These are phyloP conservation scores for Andrena minutula DNA, from an alignment of 2,888 invertebrate species.

Conservation along the genomic window DNA sequence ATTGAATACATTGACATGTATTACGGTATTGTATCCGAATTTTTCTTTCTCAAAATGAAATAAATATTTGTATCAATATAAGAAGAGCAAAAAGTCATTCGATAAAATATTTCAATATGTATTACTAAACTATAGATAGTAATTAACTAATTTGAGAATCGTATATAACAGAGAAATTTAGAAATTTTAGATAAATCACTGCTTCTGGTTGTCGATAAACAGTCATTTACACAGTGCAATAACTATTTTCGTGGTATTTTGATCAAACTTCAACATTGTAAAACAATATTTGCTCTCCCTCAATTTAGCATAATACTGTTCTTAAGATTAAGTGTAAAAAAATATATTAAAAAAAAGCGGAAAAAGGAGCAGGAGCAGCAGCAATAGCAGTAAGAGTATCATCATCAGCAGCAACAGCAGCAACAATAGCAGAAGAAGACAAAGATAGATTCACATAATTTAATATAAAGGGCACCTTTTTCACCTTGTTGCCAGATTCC, in stretches of 20 bases:
- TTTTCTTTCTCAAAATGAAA: background rate
- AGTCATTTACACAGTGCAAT: background rate
- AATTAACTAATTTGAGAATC: too few relatives aligned
- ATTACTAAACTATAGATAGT: too few relatives aligned
- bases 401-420: background rate
- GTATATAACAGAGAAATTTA: too few relatives aligned
- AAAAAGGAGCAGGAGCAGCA: background rate
- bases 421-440: conserved; percentile 8
- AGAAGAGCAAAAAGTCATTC: background rate
- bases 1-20: background rate
- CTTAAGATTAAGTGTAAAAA: background rate
- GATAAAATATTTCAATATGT: too few relatives aligned
- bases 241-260: background rate
- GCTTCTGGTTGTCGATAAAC: too few relatives aligned
- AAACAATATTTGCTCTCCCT: background rate
- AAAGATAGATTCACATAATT: conserved; percentile 43
- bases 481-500: conserved; percentile 84
- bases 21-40: background rate
- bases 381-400: background rate
- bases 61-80: background rate
- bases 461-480: conserved; percentile 83
- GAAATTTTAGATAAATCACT: too few relatives aligned
- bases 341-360: background rate
- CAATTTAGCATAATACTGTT: background rate
- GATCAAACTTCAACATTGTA: background rate